Evolutionary conservation across 2,888 invertebrate species (phyloP).

Genomic region (Sarcophaga subvicina): DNA sequence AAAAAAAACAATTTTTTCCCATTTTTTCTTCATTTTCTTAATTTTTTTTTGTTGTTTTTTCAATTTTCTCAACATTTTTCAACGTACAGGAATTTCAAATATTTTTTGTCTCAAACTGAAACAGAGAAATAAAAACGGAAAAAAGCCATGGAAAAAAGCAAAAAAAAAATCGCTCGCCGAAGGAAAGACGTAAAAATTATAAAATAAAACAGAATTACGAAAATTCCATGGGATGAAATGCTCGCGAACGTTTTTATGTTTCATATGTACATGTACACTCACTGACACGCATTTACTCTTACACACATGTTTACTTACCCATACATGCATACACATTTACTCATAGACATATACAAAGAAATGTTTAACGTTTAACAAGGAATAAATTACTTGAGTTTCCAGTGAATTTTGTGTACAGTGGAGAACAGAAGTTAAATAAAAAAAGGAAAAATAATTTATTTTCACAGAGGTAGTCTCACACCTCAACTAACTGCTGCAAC

Average conservation of each 20-base stretch:
- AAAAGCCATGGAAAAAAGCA: constrained; percentile 56
- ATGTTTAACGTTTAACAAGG: background rate
- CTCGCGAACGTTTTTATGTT: constrained; percentile 53
- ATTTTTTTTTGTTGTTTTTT: constrained; percentile 49
- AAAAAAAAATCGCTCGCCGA: background rate
- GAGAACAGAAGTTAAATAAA: background rate
- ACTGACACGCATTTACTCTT: background rate
- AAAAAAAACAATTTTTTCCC: background rate
- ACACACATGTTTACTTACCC: background rate
- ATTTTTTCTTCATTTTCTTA: constrained; percentile 16
- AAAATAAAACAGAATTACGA: constrained; percentile 60
- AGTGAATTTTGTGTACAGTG: background rate
- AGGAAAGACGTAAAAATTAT: constrained; percentile 7
- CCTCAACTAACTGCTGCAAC: too few species aligned
- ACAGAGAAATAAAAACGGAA: constrained; percentile 52
- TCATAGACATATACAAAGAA: background rate
- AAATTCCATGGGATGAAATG: constrained; percentile 66
- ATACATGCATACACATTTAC: constrained; percentile 3
- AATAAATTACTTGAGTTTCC: constrained; percentile 21
- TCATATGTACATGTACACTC: constrained; percentile 13
- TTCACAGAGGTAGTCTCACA: too few species aligned
- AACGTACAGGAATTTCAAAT: constrained; percentile 72
- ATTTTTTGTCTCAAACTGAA: constrained; percentile 67
- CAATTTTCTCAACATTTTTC: constrained; percentile 70
- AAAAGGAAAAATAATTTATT: too few species aligned